phyloP scores from a whole-genome alignment of 2,888 invertebrate species.

The Anthophora plumipes region DNA sequence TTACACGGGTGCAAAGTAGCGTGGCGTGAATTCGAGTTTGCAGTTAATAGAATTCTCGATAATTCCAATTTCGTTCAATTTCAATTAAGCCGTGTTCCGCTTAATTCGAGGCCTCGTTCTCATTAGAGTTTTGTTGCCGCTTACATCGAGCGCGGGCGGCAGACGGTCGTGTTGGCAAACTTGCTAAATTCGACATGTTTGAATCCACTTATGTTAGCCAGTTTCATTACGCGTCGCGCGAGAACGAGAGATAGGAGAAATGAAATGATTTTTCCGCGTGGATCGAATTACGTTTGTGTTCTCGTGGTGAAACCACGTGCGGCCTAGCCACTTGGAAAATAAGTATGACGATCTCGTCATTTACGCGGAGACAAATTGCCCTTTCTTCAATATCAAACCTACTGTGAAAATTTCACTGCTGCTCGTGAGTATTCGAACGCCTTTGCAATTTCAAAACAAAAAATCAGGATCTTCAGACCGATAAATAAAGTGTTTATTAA shows the following conservation, averaged over 20 bases:
- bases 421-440: too few relatives aligned
- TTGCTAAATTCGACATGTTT: slow-evolving; percentile 40
- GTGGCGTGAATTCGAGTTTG: slow-evolving; percentile 26
- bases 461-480: too few relatives aligned
- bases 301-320: not conserved
- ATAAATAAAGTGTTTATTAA: too few relatives aligned
- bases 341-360: slow-evolving; percentile 8
- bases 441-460: too few relatives aligned
- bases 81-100: slow-evolving; percentile 40
- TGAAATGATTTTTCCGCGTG: slow-evolving; percentile 37
- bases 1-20: not conserved
- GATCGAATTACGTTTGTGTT: slow-evolving; percentile 32
- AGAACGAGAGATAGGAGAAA: not conserved
- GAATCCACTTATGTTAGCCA: slow-evolving; percentile 24
- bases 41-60: slow-evolving; percentile 48
- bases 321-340: not conserved
- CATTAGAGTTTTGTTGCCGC: slow-evolving; percentile 47
- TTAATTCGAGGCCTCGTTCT: slow-evolving; percentile 46
- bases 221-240: slow-evolving; percentile 11
- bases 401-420: too few relatives aligned
- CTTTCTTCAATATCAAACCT: not conserved
- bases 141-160: slow-evolving; percentile 17
- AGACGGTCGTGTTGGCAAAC: slow-evolving; percentile 17
- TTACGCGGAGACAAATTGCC: not conserved
- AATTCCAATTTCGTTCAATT: slow-evolving; percentile 47